These are phyloP conservation scores for Zeuzera pyrina DNA, from an alignment of 2,888 invertebrate species.

Conservation along the genomic window DNA sequence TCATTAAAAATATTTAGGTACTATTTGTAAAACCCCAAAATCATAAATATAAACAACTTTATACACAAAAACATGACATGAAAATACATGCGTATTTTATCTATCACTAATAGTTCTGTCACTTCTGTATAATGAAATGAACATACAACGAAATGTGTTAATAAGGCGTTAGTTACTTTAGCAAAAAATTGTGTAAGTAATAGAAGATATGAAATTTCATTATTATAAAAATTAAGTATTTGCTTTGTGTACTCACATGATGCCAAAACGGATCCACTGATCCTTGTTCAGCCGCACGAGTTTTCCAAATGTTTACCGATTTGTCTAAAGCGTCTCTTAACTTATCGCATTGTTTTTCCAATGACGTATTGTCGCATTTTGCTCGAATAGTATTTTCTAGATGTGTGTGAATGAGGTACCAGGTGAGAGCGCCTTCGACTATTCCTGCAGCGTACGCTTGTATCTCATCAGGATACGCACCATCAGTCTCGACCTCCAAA, in stretches of 20 bases:
- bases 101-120: too few species aligned
- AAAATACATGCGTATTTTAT: too few species aligned
- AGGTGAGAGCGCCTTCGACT: constrained; percentile 86
- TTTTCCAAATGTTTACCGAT: constrained; percentile 75
- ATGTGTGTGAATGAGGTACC: constrained; percentile 84
- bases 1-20: too few species aligned
- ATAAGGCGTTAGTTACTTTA: too few species aligned
- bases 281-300: constrained; percentile 63
- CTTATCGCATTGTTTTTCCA: constrained; percentile 75
- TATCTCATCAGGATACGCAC: constrained; percentile 80
- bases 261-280: constrained; percentile 84
- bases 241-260: constrained; percentile 76
- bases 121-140: too few species aligned
- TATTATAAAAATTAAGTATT: too few species aligned
- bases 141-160: too few species aligned
- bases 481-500: constrained; percentile 84
- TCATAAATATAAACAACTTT: too few species aligned
- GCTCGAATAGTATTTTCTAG: constrained; percentile 79
- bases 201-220: too few species aligned
- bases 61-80: too few species aligned
- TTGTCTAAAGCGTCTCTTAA: constrained; percentile 76
- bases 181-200: too few species aligned
- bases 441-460: constrained; percentile 92
- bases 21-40: too few species aligned
- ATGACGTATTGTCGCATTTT: constrained; percentile 61